Conservation (phyloP, 2,797 vertebrate genomes). For the Vespertilio murinus region DNA sequence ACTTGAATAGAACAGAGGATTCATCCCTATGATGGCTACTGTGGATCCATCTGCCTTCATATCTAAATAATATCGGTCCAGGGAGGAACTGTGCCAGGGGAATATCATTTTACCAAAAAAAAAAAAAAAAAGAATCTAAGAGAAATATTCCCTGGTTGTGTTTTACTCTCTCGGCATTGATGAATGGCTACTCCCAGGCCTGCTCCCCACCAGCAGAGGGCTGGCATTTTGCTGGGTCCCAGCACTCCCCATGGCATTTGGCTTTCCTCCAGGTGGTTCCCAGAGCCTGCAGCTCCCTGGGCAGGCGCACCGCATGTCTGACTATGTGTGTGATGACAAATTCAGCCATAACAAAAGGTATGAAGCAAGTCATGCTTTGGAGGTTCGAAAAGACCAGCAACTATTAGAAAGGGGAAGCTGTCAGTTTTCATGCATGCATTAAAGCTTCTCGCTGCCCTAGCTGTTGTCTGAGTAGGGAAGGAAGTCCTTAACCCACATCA, state of each 20-base stretch:
- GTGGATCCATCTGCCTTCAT: slow-evolving; percentile 59
- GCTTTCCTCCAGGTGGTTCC: slow-evolving; percentile 80
- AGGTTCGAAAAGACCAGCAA: slow-evolving; percentile 65
- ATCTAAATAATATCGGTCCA: background rate
- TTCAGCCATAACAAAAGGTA: slow-evolving; percentile 58
- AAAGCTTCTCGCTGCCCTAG: slow-evolving; percentile 65
- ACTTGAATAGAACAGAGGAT: slow-evolving; percentile 76
- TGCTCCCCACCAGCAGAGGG: slow-evolving; percentile 58
- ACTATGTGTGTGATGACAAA: slow-evolving; percentile 75
- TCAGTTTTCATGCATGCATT: slow-evolving; percentile 64
- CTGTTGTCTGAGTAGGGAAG: slow-evolving; percentile 71
- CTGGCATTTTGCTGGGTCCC: slow-evolving; percentile 70
- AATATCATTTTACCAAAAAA: slow-evolving; percentile 70
- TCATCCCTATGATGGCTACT: background rate
- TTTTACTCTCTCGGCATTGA: slow-evolving; percentile 78
- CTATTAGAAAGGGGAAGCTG: slow-evolving; percentile 71
- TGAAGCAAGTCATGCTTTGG: slow-evolving; percentile 65
- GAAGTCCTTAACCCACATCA: slow-evolving; percentile 68
- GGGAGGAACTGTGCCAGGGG: slow-evolving; percentile 29
- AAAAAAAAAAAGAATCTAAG: slow-evolving; percentile 62
- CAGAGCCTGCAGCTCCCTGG: slow-evolving; percentile 76
- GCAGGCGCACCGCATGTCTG: slow-evolving; percentile 57
- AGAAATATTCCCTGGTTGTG: slow-evolving; percentile 75
- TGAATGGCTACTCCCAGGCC: slow-evolving; percentile 80
- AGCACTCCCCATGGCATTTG: slow-evolving; percentile 82